Conservation (phyloP, 2,797 vertebrate species). For the Microctenopoma steveboyesi region DNA sequence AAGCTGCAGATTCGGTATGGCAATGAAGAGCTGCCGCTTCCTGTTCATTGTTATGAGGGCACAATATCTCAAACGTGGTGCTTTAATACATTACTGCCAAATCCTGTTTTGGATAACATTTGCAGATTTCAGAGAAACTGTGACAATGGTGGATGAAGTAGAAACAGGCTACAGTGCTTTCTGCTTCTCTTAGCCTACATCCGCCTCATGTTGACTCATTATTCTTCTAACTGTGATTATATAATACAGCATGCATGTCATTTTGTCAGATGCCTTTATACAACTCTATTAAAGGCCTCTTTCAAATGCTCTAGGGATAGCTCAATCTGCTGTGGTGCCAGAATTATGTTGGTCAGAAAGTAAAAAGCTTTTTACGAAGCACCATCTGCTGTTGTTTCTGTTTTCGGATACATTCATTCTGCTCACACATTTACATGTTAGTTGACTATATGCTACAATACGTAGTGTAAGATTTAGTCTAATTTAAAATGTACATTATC, state of each 20-base stretch:
- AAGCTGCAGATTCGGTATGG: slow-evolving; percentile 22
- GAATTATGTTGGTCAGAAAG: slow-evolving; percentile 28
- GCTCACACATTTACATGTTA: slow-evolving; percentile 11
- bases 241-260: slow-evolving; percentile 37
- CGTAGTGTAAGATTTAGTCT: background rate
- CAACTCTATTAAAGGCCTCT: slow-evolving; percentile 44
- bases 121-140: slow-evolving; percentile 32
- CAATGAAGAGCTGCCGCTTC: background rate
- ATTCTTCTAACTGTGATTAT: slow-evolving; percentile 47
- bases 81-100: slow-evolving; percentile 20
- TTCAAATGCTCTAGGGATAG: slow-evolving; percentile 30
- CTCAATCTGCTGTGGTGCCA: slow-evolving; percentile 28
- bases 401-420: slow-evolving; percentile 16
- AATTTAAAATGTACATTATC: background rate
- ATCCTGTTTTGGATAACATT: slow-evolving; percentile 37
- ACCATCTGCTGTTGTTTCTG: slow-evolving; percentile 52
- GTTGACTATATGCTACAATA: background rate
- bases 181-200: slow-evolving; percentile 38
- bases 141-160: slow-evolving; percentile 32
- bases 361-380: slow-evolving; percentile 26
- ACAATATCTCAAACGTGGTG: slow-evolving; percentile 28
- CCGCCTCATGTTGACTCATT: slow-evolving; percentile 38
- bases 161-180: slow-evolving; percentile 8
- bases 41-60: slow-evolving; percentile 22
- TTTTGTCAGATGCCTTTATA: slow-evolving; percentile 42